Evolutionary conservation across 2,888 invertebrate species (phyloP).

Genomic region (Caenorhabditis sp.): DNA sequence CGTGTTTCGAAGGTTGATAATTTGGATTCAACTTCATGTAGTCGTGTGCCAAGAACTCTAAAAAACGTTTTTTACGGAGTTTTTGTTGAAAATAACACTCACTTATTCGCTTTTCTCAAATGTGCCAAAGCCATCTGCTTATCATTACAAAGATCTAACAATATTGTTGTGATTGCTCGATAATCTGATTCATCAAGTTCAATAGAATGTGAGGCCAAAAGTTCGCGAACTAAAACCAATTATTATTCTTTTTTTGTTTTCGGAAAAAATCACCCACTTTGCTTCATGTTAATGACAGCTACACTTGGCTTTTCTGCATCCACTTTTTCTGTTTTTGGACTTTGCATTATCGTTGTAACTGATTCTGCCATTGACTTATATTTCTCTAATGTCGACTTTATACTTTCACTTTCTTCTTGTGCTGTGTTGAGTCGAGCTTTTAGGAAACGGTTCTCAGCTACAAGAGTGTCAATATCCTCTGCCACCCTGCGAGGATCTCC

Average conservation of each 20-base stretch:
- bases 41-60: constrained; percentile 83
- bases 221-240: constrained; percentile 49
- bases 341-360: neutral
- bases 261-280: constrained; percentile 30
- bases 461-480: constrained; percentile 55
- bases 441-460: constrained; percentile 73
- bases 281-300: constrained; percentile 60
- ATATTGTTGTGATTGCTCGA: constrained; percentile 81
- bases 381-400: constrained; percentile 56
- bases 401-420: constrained; percentile 77
- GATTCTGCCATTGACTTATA: constrained; percentile 51
- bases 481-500: constrained; percentile 55
- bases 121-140: constrained; percentile 85
- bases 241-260: neutral
- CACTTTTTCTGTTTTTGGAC: constrained; percentile 3
- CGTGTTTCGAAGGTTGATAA: constrained; percentile 34
- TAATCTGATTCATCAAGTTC: constrained; percentile 75
- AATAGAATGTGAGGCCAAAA: constrained; percentile 54
- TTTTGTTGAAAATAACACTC: neutral
- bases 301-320: constrained; percentile 46
- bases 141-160: constrained; percentile 85
- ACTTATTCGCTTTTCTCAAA: constrained; percentile 87
- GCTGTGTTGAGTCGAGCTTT: constrained; percentile 74
- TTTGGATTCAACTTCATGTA: constrained; percentile 80
- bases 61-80: neutral